Evolutionary conservation across 2,797 vertebrate genomes (phyloP), one percentile per base, ranked within the genome.

Genomic region (Gymnothorax javanicus): DNA sequence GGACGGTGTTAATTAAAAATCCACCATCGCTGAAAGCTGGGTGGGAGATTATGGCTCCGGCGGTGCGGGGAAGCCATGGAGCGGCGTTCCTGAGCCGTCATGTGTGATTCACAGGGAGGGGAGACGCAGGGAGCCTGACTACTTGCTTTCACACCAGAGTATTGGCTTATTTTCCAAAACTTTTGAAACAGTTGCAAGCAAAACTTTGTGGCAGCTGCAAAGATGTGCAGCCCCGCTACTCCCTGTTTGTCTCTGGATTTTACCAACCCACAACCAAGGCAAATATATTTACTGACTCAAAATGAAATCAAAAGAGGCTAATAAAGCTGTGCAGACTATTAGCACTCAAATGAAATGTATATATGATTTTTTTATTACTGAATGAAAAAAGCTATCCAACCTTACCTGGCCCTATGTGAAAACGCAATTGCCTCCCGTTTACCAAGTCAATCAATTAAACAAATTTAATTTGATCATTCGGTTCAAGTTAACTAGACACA

Each of bases 161-260:
- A 73, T 73, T 73, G 69, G 27, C 12, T 27, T 27, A 73, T 73
- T 73, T 73, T 73, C 27, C 25, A 33, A 43, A 73, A 73, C 69
- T 69, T 69, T 69, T 69, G 27, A 58, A 54, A 59, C 23, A 50
- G 59, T 87, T 88, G 91, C 91, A 90, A 33, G 25, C 82, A 69
- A 69, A 69, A 69, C 23, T 25, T 69, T n/a, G 9, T n/a, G 7
- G n/a, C 25, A 69, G 64, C 64, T 25, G 23, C 13, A 69, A 69
- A 25, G 23, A 6, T 17, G 7, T 69, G n/a, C 64, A 25, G 64
- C 9, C 64, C 64, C 20, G 60, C 11, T 15, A 62, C 60, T 17
- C 60, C 20, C 60, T 25, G n/a, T 69, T n/a, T 25, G 64, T 25
- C 25, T 69, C n/a, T n/a, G 25, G 64, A n/a, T 25, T 43, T 69